Evolutionary conservation across 1,140 invertebrate species (phyloP).

Genomic region (Leptestheria dahalacensis): DNA sequence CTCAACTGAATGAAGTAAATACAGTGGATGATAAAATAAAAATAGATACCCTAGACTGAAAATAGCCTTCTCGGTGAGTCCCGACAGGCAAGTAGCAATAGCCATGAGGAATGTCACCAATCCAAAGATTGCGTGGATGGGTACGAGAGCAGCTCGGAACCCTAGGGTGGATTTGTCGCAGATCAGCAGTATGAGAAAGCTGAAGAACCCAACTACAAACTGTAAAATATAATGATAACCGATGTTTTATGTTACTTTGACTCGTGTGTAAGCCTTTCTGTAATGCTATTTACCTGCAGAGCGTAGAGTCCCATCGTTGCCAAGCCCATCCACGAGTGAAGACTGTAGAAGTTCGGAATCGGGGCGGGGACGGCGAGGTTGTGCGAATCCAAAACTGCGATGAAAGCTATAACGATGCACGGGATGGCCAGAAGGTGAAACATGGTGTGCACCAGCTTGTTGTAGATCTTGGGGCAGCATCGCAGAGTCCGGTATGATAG

Average conservation of each 20-base stretch:
- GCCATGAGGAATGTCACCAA: conserved; percentile 64
- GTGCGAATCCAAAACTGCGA: conserved; percentile 59
- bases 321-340: conserved; percentile 72
- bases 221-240: too few species aligned
- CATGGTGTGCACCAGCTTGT: conserved; percentile 60
- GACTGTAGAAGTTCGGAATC: conserved; percentile 63
- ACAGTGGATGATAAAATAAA: too few species aligned
- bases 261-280: too few species aligned
- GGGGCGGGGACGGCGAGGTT: conserved; percentile 34
- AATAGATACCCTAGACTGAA: conserved; percentile 33
- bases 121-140: conserved; percentile 68
- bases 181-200: conserved; percentile 65
- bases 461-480: conserved; percentile 52
- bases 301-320: conserved; percentile 68
- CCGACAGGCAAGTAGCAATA: conserved; percentile 57
- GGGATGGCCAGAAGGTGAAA: conserved; percentile 65
- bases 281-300: conserved; percentile 42
- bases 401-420: conserved; percentile 59
- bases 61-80: conserved; percentile 57
- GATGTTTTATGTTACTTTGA: too few species aligned
- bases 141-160: conserved; percentile 58
- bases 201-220: conserved; percentile 71
- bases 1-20: too few species aligned
- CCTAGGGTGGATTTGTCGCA: conserved; percentile 61
- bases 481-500: conserved; percentile 64